Evolutionary conservation across 2,113 vertebrate species (phyloP).

Genomic region (Meleagris gallopavo): DNA sequence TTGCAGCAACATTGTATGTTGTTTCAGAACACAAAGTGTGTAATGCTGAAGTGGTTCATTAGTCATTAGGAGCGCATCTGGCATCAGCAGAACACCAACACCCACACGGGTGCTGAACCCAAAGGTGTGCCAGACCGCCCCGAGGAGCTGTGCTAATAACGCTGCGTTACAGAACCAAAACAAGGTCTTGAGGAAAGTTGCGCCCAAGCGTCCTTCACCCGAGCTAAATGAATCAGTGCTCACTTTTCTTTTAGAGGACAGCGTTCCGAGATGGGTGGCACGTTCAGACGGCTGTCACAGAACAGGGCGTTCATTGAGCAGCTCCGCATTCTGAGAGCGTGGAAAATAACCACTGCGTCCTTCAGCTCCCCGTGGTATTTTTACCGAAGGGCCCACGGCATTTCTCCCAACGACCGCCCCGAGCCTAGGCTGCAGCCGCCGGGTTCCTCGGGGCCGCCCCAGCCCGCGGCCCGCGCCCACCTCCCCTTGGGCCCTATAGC

Average conservation of each 20-base stretch:
- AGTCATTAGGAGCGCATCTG: background rate
- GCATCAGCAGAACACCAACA: conserved; percentile 18
- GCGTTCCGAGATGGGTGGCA: background rate
- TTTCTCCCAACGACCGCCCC: no score
- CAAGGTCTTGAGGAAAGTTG: background rate
- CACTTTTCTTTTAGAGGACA: background rate
- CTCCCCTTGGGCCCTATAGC: no score
- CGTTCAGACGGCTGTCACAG: background rate
- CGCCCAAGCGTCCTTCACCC: background rate
- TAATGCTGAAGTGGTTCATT: background rate
- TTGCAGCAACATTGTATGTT: background rate
- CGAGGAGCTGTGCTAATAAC: background rate
- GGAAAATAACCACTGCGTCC: background rate
- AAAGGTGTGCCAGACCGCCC: conserved; percentile 8
- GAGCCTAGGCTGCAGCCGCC: no score
- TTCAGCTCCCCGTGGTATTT: no score
- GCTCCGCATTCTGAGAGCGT: background rate
- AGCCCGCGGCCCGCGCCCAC: no score
- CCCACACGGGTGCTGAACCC: background rate
- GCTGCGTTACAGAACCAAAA: background rate
- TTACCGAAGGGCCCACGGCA: no score
- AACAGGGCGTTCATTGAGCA: background rate
- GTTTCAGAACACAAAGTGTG: background rate
- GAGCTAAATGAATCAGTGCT: background rate
- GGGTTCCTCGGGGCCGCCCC: no score